Evolutionary conservation across 1,140 invertebrate species (phyloP).

Genomic region (Phymastichus coffea): DNA sequence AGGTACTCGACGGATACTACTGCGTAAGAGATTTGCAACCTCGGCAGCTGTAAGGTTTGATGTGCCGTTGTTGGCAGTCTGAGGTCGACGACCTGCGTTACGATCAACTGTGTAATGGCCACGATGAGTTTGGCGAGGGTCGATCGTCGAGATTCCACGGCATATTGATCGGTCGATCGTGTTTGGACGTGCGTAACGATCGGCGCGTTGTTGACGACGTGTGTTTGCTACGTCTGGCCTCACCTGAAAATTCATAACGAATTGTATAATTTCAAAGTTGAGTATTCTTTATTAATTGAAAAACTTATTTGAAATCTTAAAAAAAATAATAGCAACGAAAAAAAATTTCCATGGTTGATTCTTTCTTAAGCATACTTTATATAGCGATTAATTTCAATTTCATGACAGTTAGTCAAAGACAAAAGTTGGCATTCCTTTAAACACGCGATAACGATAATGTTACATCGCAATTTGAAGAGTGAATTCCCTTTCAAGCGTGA

Average conservation of each 20-base stretch:
- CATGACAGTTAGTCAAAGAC: no score
- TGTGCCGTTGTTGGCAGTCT: slow-evolving; percentile 24
- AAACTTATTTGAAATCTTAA: not conserved
- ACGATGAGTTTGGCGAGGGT: slow-evolving; percentile 1
- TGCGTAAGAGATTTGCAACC: slow-evolving; percentile 61
- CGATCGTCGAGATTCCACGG: slow-evolving; percentile 3
- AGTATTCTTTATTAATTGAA: not conserved
- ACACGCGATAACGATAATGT: no score
- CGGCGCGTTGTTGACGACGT: not conserved
- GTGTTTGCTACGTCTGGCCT: slow-evolving; percentile 30
- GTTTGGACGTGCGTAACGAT: not conserved
- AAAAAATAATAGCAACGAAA: not conserved
- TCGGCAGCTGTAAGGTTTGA: slow-evolving; percentile 59
- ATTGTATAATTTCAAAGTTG: no score
- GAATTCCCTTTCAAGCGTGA: no score
- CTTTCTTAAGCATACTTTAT: no score
- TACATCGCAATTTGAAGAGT: no score
- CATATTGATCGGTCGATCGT: slow-evolving; percentile 4
- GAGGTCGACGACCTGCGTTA: slow-evolving; percentile 32
- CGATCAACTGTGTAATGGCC: slow-evolving; percentile 44
- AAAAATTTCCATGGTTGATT: no score
- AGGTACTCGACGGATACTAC: slow-evolving; percentile 62
- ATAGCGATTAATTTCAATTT: no score
- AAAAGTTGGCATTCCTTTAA: no score
- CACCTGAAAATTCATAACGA: not conserved